A percentile compares a stretch with the other conserved stretches of the same genome.
Evolutionary conservation across 2,797 vertebrate species (phyloP).

Genomic region (Neopelma chrysocephalum): DNA sequence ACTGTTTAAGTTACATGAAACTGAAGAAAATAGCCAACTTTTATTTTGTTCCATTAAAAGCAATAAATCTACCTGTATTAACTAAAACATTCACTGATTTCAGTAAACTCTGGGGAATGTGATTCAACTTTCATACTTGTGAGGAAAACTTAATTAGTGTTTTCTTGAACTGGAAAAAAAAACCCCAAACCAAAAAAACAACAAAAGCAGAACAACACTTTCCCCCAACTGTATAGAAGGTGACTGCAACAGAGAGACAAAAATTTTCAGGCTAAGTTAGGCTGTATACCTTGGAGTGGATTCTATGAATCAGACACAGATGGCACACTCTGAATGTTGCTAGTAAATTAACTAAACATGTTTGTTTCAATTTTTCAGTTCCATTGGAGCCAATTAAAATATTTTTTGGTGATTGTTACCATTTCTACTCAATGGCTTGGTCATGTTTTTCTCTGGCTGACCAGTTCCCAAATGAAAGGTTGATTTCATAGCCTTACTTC

Average conservation of each 20-base stretch:
- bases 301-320: background rate
- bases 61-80: background rate
- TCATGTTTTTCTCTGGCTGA: background rate
- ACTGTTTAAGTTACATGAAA: background rate
- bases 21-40: background rate
- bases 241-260: background rate
- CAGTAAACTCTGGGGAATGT: background rate
- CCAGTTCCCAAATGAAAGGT: background rate
- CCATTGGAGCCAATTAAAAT: background rate
- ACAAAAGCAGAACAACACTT: background rate
- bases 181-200: background rate
- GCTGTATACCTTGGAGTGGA: background rate
- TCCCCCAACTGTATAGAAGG: fast-evolving
- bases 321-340: background rate
- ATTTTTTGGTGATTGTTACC: background rate
- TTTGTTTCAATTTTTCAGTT: background rate
- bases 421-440: background rate
- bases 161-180: background rate
- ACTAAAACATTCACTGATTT: background rate
- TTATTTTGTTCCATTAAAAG: background rate
- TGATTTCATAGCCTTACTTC: background rate
- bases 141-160: background rate
- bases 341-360: background rate
- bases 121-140: background rate
- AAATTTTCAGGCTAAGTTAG: background rate